Base-by-base conservation (phyloP, 2,888 invertebrate species). In the Prostheceraeus crozeri region DNA sequence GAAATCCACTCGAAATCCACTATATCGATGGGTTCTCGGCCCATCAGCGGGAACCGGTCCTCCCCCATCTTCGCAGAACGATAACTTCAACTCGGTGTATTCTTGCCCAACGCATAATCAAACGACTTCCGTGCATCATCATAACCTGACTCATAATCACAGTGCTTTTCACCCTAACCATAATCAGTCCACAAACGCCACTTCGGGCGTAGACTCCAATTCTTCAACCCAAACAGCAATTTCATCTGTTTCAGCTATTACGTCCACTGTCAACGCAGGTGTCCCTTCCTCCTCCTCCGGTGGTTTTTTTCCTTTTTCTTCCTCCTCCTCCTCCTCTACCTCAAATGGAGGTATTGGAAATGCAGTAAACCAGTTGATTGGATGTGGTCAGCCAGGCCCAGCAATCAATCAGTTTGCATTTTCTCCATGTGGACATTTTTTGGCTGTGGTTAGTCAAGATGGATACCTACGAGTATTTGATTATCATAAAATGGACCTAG, bases 401-500 rank as follows among this genome's bases (percentile, higher is more conserved):
- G 70, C 76, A 71, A 88, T 99, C 71, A 94, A 98, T 76, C 91
- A 96, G 78, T 88, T 98, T 78, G 86, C 88, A 59, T 99, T 98
- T 77, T 93, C 93, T 45, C 93, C 94, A 0, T 89, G 89, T 78
- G 72, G 88, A 85, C 83, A 87, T 58, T 88, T 90, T 78, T 78
- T 98, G 67, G 96, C 96, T 3, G 89, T 79, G 45, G 96, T 89
- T 1, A 87, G 90, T 21, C 93, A 80, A 68, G 81, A 80, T 67
- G 98, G 96, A 14, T 88, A 89, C 75, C 81, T 98, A 35, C 80
- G 96, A 64, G 88, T 98, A 60, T 96, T 94, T 80, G 89, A 93
- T 73, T 98, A 93, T 76, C 88, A 93, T 73, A 87, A 87, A 28
- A 93, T 94, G 91, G 96, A 98, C 76, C 80, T 94, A n/a, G n/a